phyloP scores from a whole-genome alignment of 1,140 invertebrate species.

The Aphelenchoides besseyi region DNA sequence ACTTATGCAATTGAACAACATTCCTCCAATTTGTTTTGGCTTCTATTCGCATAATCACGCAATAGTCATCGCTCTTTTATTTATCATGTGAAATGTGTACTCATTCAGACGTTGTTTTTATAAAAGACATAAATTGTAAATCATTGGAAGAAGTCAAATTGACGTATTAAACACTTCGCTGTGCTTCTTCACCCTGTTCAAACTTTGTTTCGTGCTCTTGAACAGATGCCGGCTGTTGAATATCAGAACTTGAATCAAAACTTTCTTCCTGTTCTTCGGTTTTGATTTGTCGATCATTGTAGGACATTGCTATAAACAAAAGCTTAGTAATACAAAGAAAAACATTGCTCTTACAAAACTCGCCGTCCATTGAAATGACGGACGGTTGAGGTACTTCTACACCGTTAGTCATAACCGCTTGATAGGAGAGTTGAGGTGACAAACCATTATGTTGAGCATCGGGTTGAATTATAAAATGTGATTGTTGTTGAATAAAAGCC shows the following conservation, averaged over 20 bases:
- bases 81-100: neutral
- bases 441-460: too few relatives aligned
- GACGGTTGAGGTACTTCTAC: too few relatives aligned
- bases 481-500: neutral
- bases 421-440: neutral
- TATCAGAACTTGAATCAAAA: neutral
- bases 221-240: neutral
- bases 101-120: neutral
- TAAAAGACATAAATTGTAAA: neutral
- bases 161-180: neutral
- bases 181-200: neutral
- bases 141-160: neutral
- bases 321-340: too few relatives aligned
- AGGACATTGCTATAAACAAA: neutral
- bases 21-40: constrained; percentile 5
- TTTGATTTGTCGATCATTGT: neutral
- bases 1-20: too few relatives aligned
- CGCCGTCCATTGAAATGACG: too few relatives aligned
- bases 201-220: neutral
- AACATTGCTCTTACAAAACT: too few relatives aligned
- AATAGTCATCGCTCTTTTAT: neutral
- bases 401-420: too few relatives aligned
- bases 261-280: neutral
- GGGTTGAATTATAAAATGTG: neutral
- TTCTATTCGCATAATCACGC: constrained; percentile 7